Base-by-base conservation (phyloP, 2,113 vertebrate genomes). In the Apaloderma vittatum region DNA sequence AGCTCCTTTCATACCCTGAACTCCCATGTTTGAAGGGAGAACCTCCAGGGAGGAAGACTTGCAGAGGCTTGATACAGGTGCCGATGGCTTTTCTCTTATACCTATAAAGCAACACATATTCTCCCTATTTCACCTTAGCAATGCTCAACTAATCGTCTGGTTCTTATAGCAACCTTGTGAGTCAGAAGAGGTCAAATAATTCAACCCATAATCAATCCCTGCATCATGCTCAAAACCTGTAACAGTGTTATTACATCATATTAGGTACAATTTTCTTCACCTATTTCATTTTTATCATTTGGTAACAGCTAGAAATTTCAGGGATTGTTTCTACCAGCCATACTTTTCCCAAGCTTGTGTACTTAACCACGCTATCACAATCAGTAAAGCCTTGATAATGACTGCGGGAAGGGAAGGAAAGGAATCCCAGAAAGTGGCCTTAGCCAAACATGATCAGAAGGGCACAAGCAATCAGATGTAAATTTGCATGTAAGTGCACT, bases 151-250 rank as follows among this genome's bases (percentile, higher is more conserved):
- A 84, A 67, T 88, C 88, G 84, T 32, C 59, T 46, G 51, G 34
- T 55, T 92, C 78, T 92, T 85, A 51, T 34, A 52, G 32, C 23
- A 43, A 36, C 22, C 32, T n/a, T 14, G 3, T 93, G 93, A 94
- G 82, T 95, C 94, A 96, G 49, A 80, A 78, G 14, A 65, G 8
- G 37, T 32, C 75, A 80, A 95, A 76, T 62, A 86, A 83, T 30
- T 91, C n/a, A 55, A n/a, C 14, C 29, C 26, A 13, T 4, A 70
- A 72, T 93, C 85, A 94, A 77, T 6, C 6, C 30, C 58, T 80
- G 63, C 75, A 43, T 95, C 85, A 86, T 11, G 7, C 78, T 73
- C 5, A 3, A 88, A 92, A 59, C 0, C 3, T 55, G 40, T 70
- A 75, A 79, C 32, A 84, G 8, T 55, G 49, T 66, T 65, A 75